A percentile compares a stretch with the other conserved stretches of the same genome.
Evolutionary conservation across 2,888 invertebrate genomes (phyloP).

Genomic region (Idaea dimidiata): DNA sequence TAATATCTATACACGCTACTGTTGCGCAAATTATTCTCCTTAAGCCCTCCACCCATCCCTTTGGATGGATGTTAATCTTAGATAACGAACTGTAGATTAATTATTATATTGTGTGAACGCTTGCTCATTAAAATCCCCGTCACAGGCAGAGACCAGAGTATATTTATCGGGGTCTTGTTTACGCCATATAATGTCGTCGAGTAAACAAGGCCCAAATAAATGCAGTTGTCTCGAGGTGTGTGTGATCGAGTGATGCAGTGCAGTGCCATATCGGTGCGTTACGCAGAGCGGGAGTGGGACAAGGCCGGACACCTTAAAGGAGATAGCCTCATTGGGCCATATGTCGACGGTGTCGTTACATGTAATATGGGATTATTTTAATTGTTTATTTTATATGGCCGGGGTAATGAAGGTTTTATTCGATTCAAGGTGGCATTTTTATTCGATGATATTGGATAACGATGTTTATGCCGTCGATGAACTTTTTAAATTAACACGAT

Average conservation of each 20-base stretch:
- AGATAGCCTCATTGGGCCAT: background rate
- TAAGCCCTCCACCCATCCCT: too few relatives aligned
- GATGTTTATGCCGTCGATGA: too few relatives aligned
- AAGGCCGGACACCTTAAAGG: background rate
- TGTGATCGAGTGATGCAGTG: background rate
- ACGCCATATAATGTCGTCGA: background rate
- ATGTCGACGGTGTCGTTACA: background rate
- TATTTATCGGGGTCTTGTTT: too few relatives aligned
- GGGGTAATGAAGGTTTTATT: background rate
- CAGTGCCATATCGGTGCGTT: background rate
- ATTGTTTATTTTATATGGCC: slow-evolving; percentile 1
- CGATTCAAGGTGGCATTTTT: background rate
- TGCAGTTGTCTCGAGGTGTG: background rate
- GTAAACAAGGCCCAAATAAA: background rate
- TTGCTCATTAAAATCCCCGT: background rate
- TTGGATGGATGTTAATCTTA: too few relatives aligned
- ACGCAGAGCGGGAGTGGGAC: background rate
- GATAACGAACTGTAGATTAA: too few relatives aligned
- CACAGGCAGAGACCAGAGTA: background rate
- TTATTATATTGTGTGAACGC: background rate
- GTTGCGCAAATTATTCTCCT: too few relatives aligned
- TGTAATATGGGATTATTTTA: background rate
- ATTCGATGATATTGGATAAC: background rate
- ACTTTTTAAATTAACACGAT: too few relatives aligned
- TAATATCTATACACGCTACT: too few relatives aligned